phyloP scores from a whole-genome alignment of 2,888 invertebrate genomes.

The Scaptomyza parva region DNA sequence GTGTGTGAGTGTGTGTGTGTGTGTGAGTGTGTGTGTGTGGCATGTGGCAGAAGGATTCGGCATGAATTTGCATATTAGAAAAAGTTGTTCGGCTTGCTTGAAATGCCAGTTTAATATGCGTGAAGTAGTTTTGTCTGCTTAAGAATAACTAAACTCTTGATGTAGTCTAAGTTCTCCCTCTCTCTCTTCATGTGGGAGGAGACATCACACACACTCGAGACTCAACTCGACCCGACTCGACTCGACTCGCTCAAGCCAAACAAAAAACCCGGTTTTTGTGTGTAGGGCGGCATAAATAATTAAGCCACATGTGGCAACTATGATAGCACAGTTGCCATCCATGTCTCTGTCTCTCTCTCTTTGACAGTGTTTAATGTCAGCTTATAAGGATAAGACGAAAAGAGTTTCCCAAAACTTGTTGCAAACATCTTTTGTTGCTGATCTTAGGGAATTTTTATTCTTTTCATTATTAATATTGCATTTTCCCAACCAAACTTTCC shows the following conservation, averaged over 20 bases:
- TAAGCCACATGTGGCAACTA: slow-evolving; percentile 44
- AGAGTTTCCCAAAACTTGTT: not conserved
- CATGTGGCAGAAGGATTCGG: slow-evolving; percentile 50
- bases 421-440: not conserved
- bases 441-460: not conserved
- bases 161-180: slow-evolving; percentile 67
- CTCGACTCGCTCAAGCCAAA: not conserved
- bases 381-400: not conserved
- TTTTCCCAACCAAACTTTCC: not conserved
- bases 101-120: slow-evolving; percentile 81
- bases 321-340: slow-evolving; percentile 3
- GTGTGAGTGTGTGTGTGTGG: slow-evolving; percentile 17
- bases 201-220: slow-evolving; percentile 3
- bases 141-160: slow-evolving; percentile 70
- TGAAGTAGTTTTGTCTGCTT: slow-evolving; percentile 74
- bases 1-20: slow-evolving; percentile 4
- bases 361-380: slow-evolving; percentile 4
- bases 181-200: slow-evolving; percentile 8
- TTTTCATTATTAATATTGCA: not conserved
- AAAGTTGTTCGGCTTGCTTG: slow-evolving; percentile 71
- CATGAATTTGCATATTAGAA: slow-evolving; percentile 79
- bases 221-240: too few relatives aligned
- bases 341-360: slow-evolving; percentile 6
- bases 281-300: slow-evolving; percentile 74
- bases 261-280: slow-evolving; percentile 24